Percentiles rank a stretch among this genome's conserved stretches.
Conservation (phyloP, 2,797 vertebrate genomes). For the Clarias laeviceps region DNA sequence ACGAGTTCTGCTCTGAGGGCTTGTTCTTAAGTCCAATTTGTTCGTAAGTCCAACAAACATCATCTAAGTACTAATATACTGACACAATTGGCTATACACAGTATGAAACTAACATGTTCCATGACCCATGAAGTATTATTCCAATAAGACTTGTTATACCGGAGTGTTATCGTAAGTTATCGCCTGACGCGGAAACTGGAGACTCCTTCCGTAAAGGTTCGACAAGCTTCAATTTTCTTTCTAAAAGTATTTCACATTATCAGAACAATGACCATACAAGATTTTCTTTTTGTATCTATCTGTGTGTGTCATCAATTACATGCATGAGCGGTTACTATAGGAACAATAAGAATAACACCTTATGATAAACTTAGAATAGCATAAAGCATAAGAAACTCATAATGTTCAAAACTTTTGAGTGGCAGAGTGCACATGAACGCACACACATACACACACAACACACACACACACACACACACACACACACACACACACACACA, state of each 20-base stretch:
- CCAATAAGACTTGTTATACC: no score
- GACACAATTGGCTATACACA: no score
- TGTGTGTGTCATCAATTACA: not conserved
- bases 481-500: constrained; percentile 15
- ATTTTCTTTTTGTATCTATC: not conserved
- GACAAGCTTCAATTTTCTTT: not conserved
- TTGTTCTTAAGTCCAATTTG: no score
- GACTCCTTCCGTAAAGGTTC: not conserved
- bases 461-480: not conserved
- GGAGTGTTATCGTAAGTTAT: no score
- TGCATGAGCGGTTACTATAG: not conserved
- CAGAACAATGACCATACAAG: not conserved
- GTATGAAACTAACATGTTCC: no score
- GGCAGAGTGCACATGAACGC: not conserved
- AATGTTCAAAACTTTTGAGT: constrained; percentile 18
- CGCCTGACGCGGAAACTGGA: not conserved
- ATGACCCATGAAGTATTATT: no score
- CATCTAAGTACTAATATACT: no score
- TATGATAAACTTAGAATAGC: not conserved
- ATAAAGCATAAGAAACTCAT: not conserved
- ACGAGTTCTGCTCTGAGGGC: no score
- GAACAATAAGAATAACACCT: not conserved
- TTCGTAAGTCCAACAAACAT: no score
- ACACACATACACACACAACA: not conserved
- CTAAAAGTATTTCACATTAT: not conserved